A percentile compares a stretch with the other conserved stretches of the same genome.
Evolutionary conservation across 2,888 invertebrate species (phyloP).

Genomic region (Ophion obscuratus): DNA sequence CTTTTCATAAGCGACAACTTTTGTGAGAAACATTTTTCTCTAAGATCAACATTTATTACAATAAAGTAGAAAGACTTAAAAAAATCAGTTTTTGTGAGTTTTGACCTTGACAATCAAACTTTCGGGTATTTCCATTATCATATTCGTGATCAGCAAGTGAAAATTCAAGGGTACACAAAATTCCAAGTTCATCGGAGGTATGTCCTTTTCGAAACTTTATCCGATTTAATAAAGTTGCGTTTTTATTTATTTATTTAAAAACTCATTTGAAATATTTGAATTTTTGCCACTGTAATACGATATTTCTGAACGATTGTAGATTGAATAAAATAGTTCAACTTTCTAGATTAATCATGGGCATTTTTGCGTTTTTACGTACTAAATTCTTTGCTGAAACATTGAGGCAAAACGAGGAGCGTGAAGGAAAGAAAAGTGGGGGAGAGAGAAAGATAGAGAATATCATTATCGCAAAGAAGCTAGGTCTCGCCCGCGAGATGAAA

Average conservation of each 20-base stretch:
- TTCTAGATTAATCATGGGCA: background rate
- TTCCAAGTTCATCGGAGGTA: too few relatives aligned
- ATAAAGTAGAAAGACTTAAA: too few relatives aligned
- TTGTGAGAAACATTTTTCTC: too few relatives aligned
- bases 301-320: background rate
- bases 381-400: conserved; percentile 1
- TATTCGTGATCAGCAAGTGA: too few relatives aligned
- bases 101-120: too few relatives aligned
- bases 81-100: too few relatives aligned
- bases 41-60: too few relatives aligned
- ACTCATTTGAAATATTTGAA: background rate
- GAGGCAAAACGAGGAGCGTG: background rate
- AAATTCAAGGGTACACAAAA: too few relatives aligned
- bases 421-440: background rate
- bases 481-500: conserved; percentile 51
- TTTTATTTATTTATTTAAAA: too few relatives aligned
- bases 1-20: too few relatives aligned
- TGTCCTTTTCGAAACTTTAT: too few relatives aligned
- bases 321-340: background rate
- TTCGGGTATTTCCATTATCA: too few relatives aligned
- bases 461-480: conserved; percentile 32
- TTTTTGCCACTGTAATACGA: background rate
- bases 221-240: background rate
- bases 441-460: background rate
- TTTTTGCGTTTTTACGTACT: background rate